Conservation (phyloP, 2,797 vertebrate species). For the Xenentodon cancila region DNA sequence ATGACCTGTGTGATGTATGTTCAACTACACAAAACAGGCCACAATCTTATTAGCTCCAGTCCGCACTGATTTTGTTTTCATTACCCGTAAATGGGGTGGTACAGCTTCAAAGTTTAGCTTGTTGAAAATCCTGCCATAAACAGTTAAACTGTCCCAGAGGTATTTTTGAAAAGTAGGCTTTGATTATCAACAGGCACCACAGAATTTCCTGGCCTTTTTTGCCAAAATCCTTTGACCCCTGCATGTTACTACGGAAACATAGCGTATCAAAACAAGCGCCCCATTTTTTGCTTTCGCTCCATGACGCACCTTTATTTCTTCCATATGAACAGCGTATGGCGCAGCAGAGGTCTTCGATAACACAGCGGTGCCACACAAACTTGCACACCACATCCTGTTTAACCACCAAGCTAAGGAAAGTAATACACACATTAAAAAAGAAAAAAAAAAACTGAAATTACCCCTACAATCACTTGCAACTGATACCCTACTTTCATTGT, state of each 20-base stretch:
- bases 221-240: conserved; percentile 67
- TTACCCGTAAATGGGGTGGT: conserved; percentile 11
- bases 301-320: conserved; percentile 75
- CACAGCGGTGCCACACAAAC: conserved; percentile 43
- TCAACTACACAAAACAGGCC: neutral
- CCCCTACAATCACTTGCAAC: conserved; percentile 42
- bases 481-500: conserved; percentile 42
- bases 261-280: conserved; percentile 66
- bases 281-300: conserved; percentile 51
- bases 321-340: conserved; percentile 66
- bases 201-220: conserved; percentile 63
- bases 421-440: conserved; percentile 12
- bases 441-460: conserved; percentile 38
- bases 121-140: conserved; percentile 40
- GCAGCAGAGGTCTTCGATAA: conserved; percentile 49
- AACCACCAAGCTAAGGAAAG: conserved; percentile 32
- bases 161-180: conserved; percentile 50
- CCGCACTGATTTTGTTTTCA: conserved; percentile 17
- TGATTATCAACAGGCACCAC: conserved; percentile 71
- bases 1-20: too few relatives aligned
- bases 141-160: conserved; percentile 57
- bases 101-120: conserved; percentile 20
- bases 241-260: conserved; percentile 65
- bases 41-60: conserved; percentile 5
- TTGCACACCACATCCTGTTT: conserved; percentile 36